Evolutionary conservation across 1,140 invertebrate genomes (phyloP).

Genomic region (Drosophila tani): DNA sequence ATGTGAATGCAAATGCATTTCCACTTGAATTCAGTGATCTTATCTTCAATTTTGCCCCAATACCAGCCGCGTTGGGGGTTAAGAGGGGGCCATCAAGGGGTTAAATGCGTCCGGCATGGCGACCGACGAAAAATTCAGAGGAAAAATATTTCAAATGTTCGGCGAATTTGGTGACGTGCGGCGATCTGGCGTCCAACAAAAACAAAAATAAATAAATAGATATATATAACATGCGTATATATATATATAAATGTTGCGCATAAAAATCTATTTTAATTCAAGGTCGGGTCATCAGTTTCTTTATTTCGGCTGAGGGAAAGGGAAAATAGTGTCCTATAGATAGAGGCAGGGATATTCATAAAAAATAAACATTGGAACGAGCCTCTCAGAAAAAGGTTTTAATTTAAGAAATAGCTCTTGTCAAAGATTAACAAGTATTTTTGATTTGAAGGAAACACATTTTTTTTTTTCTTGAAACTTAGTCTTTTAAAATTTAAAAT

Average conservation of each 20-base stretch:
- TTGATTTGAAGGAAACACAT: no score
- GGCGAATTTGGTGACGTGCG: conserved; percentile 55
- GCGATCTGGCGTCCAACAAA: conserved; percentile 28
- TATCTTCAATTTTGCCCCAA: conserved; percentile 19
- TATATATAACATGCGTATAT: background rate
- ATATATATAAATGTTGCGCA: conserved; percentile 58
- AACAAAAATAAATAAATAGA: conserved; percentile 35
- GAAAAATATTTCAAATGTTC: conserved; percentile 38
- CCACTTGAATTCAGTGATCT: conserved; percentile 50
- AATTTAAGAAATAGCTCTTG: no score
- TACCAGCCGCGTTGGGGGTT: conserved; percentile 17
- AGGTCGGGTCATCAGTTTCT: conserved; percentile 74
- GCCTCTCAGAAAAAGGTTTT: background rate
- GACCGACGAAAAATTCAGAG: conserved; percentile 23
- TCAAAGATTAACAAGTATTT: no score
- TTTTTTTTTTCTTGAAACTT: no score
- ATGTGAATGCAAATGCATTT: conserved; percentile 47
- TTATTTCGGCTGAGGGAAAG: conserved; percentile 2
- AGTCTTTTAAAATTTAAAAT: no score
- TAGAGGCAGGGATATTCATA: background rate
- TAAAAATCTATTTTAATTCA: conserved; percentile 77
- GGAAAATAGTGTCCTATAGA: background rate
- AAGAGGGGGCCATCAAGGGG: conserved; percentile 9
- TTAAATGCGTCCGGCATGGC: background rate
- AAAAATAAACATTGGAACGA: conserved; percentile 1